Evolutionary conservation across 1,140 invertebrate species (phyloP), one percentile per base, ranked within the genome.

Genomic region (Cydia strobilella): DNA sequence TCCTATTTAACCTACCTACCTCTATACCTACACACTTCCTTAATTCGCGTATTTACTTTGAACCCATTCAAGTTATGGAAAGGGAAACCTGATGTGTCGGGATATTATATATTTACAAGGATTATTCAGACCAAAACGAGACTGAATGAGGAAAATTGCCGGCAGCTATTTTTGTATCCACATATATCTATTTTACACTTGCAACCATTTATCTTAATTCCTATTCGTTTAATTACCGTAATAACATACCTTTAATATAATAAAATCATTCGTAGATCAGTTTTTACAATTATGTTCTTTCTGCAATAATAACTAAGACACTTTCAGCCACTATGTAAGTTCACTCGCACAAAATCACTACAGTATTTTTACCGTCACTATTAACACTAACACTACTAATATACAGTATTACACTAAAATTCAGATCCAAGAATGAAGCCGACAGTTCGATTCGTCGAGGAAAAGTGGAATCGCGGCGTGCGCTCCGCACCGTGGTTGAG

Each of bases 91-190:
- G n/a, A 54, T 54, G 51, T 54, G 51, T 54, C 51, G 20, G 54
- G n/a, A 59, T 59, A 23, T 23, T 13, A 3, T 59, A 23, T 59
- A 59, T 59, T 59, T 23, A 20, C 54, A 59, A 59, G 18, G 9
- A 59, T 59, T 59, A 12, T 59, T 59, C 18, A 39, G 35, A 9
- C 35, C 35, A 0, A 54, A 54, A n/a, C 51, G 54, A 59, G 20
- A 59, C 12, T n/a, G 54, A 59, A 59, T 23, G n/a, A 59, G 54
- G 54, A 59, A 59, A 59, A 59, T 18, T 18, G 51, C 51, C 51
- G 15, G n/a, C n/a, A 54, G 51, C 51, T 18, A 54, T 54, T 54
- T 54, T 45, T 15, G 7, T 54, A 54, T 54, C 48, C 5, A 51
- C n/a, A 18, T 51, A n/a, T 54, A 54, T 54, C 7, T 54, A 54